Evolutionary conservation across 1,140 invertebrate genomes (phyloP), one percentile per base, ranked within the genome.

Genomic region (Choristoneura fumiferana): DNA sequence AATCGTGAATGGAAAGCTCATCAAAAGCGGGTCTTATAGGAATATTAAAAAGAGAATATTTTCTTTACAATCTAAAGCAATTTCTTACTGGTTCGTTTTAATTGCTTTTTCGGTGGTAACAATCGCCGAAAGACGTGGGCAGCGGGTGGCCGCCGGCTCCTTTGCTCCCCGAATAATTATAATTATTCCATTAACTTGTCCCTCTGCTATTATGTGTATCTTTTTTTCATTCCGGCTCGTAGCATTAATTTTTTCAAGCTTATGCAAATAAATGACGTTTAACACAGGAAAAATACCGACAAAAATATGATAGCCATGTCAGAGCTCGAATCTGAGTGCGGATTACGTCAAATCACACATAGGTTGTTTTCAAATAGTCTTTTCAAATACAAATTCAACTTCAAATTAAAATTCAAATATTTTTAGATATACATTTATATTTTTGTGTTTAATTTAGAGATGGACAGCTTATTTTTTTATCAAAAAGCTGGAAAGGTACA

Each of bases 151-250:
- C 82, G 67, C 76, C 71, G 82, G 76, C 73, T 74, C 65, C 76
- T 84, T 84, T 73, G 69, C 63, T 65, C 59, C 66, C 69, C 69
- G 63, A 69, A 77, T 83, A 82, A 85, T 87, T 85, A 84, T 85
- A 87, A 85, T 87, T 84, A 85, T 87, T 82, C 74, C 81, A 84
- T 87, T 84, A 84, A 81, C 74, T 83, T 82, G 69, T 74, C 73
- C 74, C 75, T 69, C 70, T 69, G 76, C 73, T 82, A 81, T 85
- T 83, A 84, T 84, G 72, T 63, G 62, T 68, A 72, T n/a, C 78
- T 76, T 83, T 80, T 79, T 75, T 69, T 71, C 71, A 69, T 81
- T 69, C 64, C 58, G 53, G 59, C 63, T 67, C 66, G 62, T 58
- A 58, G 65, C 53, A 67, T 29, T 34, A 5, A 39, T 39, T 5